Percentiles rank a stretch among this genome's conserved stretches.
phyloP scores from a whole-genome alignment of 2,113 vertebrate genomes.

The Oceanites oceanicus region DNA sequence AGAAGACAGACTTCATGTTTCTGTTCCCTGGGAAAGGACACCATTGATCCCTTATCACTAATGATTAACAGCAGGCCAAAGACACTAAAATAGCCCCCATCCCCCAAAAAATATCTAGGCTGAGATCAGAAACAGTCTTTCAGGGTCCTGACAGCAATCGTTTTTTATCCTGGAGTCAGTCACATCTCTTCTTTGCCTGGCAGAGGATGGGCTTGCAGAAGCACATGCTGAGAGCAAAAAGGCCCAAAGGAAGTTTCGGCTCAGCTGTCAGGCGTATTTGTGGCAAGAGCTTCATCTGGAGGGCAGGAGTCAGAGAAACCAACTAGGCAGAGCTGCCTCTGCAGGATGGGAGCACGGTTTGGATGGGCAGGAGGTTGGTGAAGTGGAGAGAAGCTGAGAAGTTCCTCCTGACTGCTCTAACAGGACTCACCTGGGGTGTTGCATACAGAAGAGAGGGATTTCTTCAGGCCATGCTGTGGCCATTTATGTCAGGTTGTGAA shows the following conservation, averaged over 20 bases:
- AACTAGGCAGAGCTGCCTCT: background rate
- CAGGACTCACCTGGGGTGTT: background rate
- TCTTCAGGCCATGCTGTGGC: background rate
- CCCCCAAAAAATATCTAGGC: too few species aligned
- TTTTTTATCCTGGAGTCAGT: background rate
- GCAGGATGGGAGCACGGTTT: background rate
- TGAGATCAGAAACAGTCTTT: background rate
- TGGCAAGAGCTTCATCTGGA: background rate
- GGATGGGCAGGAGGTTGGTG: background rate
- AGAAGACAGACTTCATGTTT: background rate
- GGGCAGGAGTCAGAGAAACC: background rate
- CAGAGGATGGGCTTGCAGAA: background rate
- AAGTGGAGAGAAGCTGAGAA: background rate
- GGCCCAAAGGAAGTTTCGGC: background rate
- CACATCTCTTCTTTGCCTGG: background rate
- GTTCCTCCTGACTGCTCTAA: background rate
- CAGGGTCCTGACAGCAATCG: background rate
- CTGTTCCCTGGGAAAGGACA: background rate
- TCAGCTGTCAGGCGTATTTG: background rate
- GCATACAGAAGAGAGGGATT: background rate
- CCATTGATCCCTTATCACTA: background rate
- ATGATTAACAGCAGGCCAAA: background rate
- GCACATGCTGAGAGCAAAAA: background rate
- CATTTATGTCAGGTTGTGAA: background rate
- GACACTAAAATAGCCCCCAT: background rate